Percentiles rank a stretch among this genome's conserved stretches.
Conservation (phyloP, 2,113 vertebrate species). For the Oreochromis niloticus region DNA sequence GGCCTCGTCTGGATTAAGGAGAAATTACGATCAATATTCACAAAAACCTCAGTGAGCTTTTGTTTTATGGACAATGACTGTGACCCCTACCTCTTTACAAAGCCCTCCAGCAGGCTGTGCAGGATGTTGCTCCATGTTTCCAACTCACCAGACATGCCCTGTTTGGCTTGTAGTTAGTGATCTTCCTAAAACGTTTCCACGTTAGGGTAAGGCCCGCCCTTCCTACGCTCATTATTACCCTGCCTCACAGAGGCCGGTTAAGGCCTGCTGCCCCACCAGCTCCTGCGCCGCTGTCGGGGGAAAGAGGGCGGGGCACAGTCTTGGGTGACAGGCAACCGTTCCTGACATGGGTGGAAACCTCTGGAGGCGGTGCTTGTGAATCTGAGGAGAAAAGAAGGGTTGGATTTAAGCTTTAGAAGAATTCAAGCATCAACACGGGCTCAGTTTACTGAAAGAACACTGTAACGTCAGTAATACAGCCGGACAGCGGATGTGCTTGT, state of each 20-base stretch:
- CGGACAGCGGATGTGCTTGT: too few species aligned
- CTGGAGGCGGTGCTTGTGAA: slow-evolving; percentile 63
- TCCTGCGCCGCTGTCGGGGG: slow-evolving; percentile 79
- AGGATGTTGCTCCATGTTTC: slow-evolving; percentile 82
- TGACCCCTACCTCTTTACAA: slow-evolving; percentile 90
- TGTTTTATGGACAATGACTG: neutral
- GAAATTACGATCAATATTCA: neutral
- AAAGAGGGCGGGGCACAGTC: slow-evolving; percentile 78
- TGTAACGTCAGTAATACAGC: neutral
- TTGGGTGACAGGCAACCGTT: slow-evolving; percentile 79
- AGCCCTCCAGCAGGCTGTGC: slow-evolving; percentile 95
- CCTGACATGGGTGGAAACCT: slow-evolving; percentile 53
- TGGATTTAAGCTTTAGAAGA: neutral
- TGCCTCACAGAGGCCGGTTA: too few species aligned
- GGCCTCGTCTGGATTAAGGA: slow-evolving; percentile 78
- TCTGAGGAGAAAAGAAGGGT: slow-evolving; percentile 57
- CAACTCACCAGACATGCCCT: too few species aligned
- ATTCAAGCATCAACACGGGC: neutral
- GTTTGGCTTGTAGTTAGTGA: too few species aligned
- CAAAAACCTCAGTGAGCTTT: neutral
- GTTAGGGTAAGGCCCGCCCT: too few species aligned
- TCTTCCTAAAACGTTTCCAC: too few species aligned
- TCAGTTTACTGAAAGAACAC: neutral
- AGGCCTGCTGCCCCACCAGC: slow-evolving; percentile 38
- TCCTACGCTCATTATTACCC: too few species aligned